phyloP scores from a whole-genome alignment of 2,113 vertebrate species.

The Murina feae region DNA sequence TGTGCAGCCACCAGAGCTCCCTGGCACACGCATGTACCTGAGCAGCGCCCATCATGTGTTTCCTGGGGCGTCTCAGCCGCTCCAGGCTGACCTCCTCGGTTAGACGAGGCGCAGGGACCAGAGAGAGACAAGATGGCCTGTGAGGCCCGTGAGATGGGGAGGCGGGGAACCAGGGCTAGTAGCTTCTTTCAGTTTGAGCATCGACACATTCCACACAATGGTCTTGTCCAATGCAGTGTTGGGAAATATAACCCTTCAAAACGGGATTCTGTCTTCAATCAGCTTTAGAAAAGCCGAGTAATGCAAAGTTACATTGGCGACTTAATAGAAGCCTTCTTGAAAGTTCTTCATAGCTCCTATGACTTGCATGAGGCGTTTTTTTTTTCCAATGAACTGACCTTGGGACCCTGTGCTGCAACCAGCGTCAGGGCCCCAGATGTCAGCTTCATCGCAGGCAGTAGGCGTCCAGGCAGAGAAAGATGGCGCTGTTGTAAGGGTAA shows the following conservation, averaged over 20 bases:
- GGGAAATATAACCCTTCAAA: background rate
- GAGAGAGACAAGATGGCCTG: background rate
- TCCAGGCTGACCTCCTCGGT: background rate
- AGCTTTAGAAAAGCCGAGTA: background rate
- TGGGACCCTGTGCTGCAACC: background rate
- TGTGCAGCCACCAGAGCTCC: fast-evolving
- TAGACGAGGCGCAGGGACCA: background rate
- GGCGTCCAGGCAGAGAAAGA: background rate
- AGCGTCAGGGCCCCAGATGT: background rate
- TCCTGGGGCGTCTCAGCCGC: background rate
- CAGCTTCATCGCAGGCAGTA: background rate
- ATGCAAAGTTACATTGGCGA: background rate
- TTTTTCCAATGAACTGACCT: background rate
- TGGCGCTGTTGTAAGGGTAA: fast-evolving
- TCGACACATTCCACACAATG: fast-evolving
- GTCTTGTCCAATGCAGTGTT: background rate
- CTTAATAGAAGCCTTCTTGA: background rate
- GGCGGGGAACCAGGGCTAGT: fast-evolving
- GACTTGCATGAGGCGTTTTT: background rate
- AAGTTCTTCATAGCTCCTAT: background rate
- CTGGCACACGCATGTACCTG: background rate
- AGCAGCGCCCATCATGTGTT: background rate
- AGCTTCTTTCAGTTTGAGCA: too few relatives aligned
- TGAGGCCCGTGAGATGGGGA: background rate
- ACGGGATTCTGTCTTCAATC: background rate